Evolutionary conservation across 2,888 invertebrate genomes (phyloP).

Genomic region (Ephialtes manifestator): DNA sequence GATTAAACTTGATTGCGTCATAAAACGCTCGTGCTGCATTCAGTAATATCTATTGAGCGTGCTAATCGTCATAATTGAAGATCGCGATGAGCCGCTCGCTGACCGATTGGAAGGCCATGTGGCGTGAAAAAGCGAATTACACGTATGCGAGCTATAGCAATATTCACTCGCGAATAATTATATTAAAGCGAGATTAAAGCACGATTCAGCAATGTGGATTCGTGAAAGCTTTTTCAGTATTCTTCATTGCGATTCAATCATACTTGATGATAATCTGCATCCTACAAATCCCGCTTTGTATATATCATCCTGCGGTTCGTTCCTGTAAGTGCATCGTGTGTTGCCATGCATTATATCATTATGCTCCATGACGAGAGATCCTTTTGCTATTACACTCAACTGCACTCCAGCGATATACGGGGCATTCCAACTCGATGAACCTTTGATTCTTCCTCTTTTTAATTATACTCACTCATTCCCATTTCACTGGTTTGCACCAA

Average conservation of each 20-base stretch:
- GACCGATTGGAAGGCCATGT: background rate
- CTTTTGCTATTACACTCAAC: background rate
- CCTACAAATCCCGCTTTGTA: background rate
- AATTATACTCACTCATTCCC: too few relatives aligned
- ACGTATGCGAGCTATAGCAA: background rate
- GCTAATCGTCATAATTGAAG: too few relatives aligned
- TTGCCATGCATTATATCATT: background rate
- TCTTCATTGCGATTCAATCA: background rate
- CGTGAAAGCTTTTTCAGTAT: background rate
- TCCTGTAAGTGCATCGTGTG: background rate
- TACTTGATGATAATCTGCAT: background rate
- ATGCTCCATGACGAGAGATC: background rate
- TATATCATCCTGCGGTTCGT: background rate
- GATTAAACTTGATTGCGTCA: too few relatives aligned
- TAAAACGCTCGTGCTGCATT: too few relatives aligned
- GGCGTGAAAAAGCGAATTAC: background rate
- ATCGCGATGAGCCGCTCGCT: too few relatives aligned
- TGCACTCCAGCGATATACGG: background rate
- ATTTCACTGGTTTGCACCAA: too few relatives aligned
- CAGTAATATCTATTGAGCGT: too few relatives aligned
- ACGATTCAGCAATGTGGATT: background rate
- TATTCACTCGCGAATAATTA: background rate
- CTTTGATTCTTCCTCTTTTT: too few relatives aligned
- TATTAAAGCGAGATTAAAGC: background rate
- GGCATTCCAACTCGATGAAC: too few relatives aligned